Conservation (phyloP, 2,797 vertebrate species). For the Coreius guichenoti region DNA sequence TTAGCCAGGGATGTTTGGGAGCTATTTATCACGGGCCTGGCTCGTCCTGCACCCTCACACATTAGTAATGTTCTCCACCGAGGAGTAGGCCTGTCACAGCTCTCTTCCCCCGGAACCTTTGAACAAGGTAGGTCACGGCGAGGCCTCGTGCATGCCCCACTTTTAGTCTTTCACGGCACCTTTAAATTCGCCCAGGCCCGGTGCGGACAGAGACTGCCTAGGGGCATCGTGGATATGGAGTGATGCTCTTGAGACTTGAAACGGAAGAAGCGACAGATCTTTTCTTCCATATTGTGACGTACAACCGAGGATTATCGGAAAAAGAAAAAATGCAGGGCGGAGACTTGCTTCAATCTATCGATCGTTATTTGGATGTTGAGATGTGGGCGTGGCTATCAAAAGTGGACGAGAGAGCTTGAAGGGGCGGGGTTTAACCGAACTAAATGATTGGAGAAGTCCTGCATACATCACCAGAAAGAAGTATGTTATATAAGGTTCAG, state of each 20-base stretch:
- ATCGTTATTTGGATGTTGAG: not conserved
- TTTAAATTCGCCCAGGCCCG: slow-evolving; percentile 78
- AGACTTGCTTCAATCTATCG: not conserved
- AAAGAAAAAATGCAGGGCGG: not conserved
- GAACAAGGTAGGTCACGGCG: slow-evolving; percentile 78
- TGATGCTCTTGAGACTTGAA: not conserved
- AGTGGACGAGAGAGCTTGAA: not conserved
- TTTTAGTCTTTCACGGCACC: slow-evolving; percentile 84
- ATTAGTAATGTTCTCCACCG: slow-evolving; percentile 85
- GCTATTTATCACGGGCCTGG: slow-evolving; percentile 82
- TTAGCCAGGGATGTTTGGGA: slow-evolving; percentile 79
- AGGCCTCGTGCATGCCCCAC: slow-evolving; percentile 80
- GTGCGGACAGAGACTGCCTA: slow-evolving; percentile 58
- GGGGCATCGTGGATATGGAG: not conserved
- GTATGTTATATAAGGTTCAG: not conserved
- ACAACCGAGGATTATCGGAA: not conserved
- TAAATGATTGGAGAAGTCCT: not conserved
- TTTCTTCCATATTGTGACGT: not conserved
- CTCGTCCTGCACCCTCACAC: slow-evolving; percentile 78
- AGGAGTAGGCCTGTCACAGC: slow-evolving; percentile 82
- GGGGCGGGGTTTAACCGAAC: not conserved
- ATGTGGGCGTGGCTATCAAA: not conserved
- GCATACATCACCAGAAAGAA: not conserved
- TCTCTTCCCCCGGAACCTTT: slow-evolving; percentile 75
- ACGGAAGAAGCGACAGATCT: not conserved